Evolutionary conservation across 2,113 vertebrate genomes (phyloP), one percentile per base, ranked within the genome.

Genomic region (Rhinopomastus cyanomelas): DNA sequence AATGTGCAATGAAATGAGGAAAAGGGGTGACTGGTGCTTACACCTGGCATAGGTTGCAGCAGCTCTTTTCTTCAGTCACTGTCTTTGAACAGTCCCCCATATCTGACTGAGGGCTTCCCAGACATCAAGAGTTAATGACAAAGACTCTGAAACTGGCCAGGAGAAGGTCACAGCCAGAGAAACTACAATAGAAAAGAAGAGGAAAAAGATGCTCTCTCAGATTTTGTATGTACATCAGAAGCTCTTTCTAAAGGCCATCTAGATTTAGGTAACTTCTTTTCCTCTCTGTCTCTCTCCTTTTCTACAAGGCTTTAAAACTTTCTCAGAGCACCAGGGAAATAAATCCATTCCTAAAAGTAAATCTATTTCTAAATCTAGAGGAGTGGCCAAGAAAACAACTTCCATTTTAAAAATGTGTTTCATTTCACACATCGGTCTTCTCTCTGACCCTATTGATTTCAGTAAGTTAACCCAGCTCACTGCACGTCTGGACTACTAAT

Each of bases 401-500:
- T 81, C 79, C 60, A 52, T 91, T 90, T 94, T 49, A 69, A 76
- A 79, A 29, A 30, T 51, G 13, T 68, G 46, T 89, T 94, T 74
- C 56, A 48, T 85, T 94, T 88, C 65, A 71, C 29, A 60, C 13
- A 68, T 68, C 49, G 32, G 1, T 82, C 61, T 84, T 75, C 73
- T 81, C 81, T 53, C 68, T 55, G 15, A 76, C 60, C 60, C 87
- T 76, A 66, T 29, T 42, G 64, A 78, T 85, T 86, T 60, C 62
- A 32, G 1, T 12, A 52, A 51, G 36, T 49, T 32, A 72, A 79
- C 46, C 39, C 22, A 66, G n/a, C 56, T 88, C 72, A 20, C n/a
- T 37, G 44, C 51, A 64, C 0, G 1, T 7, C 32, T 19, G 56
- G 44, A 74, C 77, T 94, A 29, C 39, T 75, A 76, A 66, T 44